Evolutionary conservation across 2,113 vertebrate species (phyloP), one percentile per base, ranked within the genome.

Genomic region (Alligator mississippiensis): DNA sequence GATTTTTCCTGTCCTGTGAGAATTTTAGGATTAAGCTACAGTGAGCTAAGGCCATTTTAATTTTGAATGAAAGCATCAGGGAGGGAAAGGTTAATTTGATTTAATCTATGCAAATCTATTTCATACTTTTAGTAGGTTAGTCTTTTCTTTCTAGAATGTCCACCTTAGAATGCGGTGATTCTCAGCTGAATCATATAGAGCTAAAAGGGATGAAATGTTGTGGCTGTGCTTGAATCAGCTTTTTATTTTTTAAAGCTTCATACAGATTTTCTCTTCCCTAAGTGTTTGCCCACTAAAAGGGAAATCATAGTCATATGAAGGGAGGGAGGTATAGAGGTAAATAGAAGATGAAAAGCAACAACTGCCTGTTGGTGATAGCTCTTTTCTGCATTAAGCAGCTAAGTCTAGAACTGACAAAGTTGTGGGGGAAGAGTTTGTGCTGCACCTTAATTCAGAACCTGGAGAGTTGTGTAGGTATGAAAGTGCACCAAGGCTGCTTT

Each of bases 301-400:
- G 21, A 24, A 54, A 57, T 3, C 3, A 10, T 76, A 47, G 19
- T 3, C 11, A 3, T 5, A 62, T 4, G 2, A 1, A 25, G 9
- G 14, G 76, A 79, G 57, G 3, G 62, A 91, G 34, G 22, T 80
- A 28, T 18, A 90, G 47, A 62, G 5, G 68, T 11, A 34, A 88
- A 3, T 4, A 60, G 47, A 47, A 4, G 11, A 87, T 2, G 0
- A 62, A 38, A 0, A 34, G 10, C 1, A 4, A 2, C 58, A 16
- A 15, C 9, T 6, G 62, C 4, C 80, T 75, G 25, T 2, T 34
- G 22, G 12, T 28, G 3, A 4, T 19, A 68, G 62, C 1, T 77
- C 27, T 25, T 68, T 77, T 59, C 87, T 59, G 64, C 54, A 25
- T 19, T 84, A 59, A 80, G 72, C 30, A 5, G n/a, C 66, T 34